These are phyloP conservation scores for Mergus octosetaceus DNA, from an alignment of 2,797 vertebrate genomes.

Conservation along the genomic window DNA sequence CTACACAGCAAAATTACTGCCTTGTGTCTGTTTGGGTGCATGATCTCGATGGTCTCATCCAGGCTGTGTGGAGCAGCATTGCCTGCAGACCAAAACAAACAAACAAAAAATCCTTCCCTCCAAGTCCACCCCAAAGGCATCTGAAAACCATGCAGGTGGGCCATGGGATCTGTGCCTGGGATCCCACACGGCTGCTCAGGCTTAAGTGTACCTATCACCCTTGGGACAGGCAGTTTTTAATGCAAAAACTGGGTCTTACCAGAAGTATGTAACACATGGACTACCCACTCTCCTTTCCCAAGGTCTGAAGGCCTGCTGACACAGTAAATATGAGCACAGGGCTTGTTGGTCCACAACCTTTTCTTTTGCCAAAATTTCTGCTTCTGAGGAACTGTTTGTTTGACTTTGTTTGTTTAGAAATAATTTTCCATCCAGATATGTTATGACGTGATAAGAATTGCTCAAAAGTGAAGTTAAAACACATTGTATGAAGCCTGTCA, in stretches of 20 bases:
- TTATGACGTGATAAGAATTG: not conserved
- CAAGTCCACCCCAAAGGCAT: not conserved
- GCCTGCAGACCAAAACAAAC: not conserved
- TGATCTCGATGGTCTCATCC: not conserved
- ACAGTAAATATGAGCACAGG: not conserved
- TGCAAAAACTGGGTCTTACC: not conserved
- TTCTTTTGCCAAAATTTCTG: not conserved
- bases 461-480: not conserved
- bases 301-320: not conserved
- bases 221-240: not conserved
- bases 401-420: not conserved
- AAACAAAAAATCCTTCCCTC: not conserved
- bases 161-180: not conserved
- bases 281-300: not conserved
- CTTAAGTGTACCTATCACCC: not conserved
- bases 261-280: not conserved
- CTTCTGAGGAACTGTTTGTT: not conserved
- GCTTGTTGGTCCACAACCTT: not conserved
- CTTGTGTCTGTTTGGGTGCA: not conserved
- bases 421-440: not conserved
- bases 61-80: not conserved
- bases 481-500: not conserved
- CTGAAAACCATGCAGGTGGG: not conserved
- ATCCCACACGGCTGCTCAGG: rapidly evolving
- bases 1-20: no score